Base-by-base conservation (phyloP, 1,140 invertebrate species). In the Dicyema japonicum region DNA sequence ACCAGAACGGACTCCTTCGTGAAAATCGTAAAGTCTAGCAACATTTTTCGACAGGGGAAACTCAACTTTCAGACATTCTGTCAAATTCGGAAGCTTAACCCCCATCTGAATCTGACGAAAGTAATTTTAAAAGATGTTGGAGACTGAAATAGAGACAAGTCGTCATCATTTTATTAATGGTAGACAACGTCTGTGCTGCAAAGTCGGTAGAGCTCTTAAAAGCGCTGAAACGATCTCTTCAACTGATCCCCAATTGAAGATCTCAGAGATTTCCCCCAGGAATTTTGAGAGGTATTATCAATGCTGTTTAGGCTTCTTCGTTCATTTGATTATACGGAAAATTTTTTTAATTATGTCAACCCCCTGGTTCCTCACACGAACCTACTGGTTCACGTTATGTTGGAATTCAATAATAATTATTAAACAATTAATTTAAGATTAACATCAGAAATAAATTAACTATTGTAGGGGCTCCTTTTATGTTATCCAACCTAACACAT, bases 41-140 rank as follows among this genome's bases (percentile, higher is more conserved):
- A 63, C 44, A 49, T 60, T 42, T 51, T 65, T 36, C 12, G 64
- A 64, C 17, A 92, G 43, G 33, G 75, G 60, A 41, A 69, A 80
- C 51, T 97, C 85, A 63, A 82, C 75, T 30, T 63, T 60, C 2
- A 97, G 59, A 44, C 70, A 75, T 34, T 92, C 70, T 18, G 62
- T 52, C 27, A 92, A 55, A 24, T 57, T 65, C 38, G 11, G 11
- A n/a, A 70, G 47, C 25, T 61, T 59, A 1, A 56, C 54, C 4
- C 76, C 80, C 33, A 62, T 51, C 35, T 68, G 59, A 18, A 92
- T 42, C 33, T 68, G 62, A 30, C 62, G 57, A 72, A 57, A 0
- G 75, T 71, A 3, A 92, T 58, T 58, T 82, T 88, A 32, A 94
- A 43, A 11, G 78, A 75, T 8, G 70, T 72, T 1, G 85, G 85